phyloP scores from a whole-genome alignment of 2,113 vertebrate genomes.

The Dryoscopus gambensis region DNA sequence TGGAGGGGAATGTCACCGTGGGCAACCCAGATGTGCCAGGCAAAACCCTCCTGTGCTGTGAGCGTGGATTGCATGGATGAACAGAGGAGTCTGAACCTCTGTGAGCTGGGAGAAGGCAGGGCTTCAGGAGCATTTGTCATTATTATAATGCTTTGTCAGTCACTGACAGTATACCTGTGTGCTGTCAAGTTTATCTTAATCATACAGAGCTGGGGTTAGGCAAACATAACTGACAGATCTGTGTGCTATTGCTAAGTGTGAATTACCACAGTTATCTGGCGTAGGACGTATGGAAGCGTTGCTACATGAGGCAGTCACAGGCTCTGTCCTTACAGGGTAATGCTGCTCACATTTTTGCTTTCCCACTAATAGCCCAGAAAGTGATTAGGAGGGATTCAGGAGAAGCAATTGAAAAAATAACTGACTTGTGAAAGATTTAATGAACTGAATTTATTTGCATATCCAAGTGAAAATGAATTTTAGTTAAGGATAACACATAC shows the following conservation, averaged over 20 bases:
- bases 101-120: background rate
- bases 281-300: rapidly evolving
- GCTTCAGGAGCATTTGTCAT: background rate
- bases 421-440: background rate
- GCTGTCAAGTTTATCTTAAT: background rate
- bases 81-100: background rate
- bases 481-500: background rate
- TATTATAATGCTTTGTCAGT: background rate
- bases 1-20: background rate
- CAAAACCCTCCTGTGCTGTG: background rate
- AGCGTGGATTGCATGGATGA: background rate
- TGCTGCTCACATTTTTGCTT: background rate
- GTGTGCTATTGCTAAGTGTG: background rate
- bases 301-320: background rate
- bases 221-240: background rate
- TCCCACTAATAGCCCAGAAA: background rate
- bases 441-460: background rate
- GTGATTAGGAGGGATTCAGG: background rate
- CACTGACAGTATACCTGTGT: background rate
- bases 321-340: background rate
- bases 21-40: background rate
- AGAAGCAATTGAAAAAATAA: background rate
- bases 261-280: background rate
- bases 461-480: background rate
- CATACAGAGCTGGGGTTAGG: background rate